Conservation (phyloP, 2,113 vertebrate genomes). For the Megaceryle torquata region DNA sequence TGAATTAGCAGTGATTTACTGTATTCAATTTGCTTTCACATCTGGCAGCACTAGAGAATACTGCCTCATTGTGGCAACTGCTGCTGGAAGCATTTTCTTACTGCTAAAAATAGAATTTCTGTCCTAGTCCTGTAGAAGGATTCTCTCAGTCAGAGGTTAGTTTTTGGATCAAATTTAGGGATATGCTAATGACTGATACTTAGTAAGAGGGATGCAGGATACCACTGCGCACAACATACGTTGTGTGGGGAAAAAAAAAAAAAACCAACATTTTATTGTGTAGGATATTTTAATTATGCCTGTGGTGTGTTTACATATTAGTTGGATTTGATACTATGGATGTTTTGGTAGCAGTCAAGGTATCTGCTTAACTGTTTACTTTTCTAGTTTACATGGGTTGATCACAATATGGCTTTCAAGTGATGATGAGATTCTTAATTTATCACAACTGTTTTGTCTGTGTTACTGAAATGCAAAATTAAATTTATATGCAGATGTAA, state of each 20-base stretch:
- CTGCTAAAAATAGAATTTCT: neutral
- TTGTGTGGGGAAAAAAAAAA: neutral
- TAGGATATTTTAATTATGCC: neutral
- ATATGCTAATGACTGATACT: neutral
- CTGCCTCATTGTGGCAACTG: neutral
- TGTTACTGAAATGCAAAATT: neutral
- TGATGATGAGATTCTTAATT: neutral
- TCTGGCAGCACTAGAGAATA: slow-evolving; percentile 12
- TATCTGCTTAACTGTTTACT: neutral
- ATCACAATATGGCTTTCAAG: neutral
- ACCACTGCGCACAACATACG: neutral
- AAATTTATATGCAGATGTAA: neutral
- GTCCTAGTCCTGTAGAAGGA: neutral
- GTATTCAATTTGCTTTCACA: slow-evolving; percentile 19
- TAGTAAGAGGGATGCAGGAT: neutral
- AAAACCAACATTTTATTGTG: neutral
- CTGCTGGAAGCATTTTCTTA: neutral
- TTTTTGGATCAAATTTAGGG: neutral
- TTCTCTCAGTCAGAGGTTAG: neutral
- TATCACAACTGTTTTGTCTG: neutral
- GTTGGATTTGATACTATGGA: neutral
- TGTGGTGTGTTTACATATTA: neutral
- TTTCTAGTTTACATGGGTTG: neutral
- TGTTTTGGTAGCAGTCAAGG: neutral
- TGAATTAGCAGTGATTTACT: slow-evolving; percentile 29